Evolutionary conservation across 2,113 vertebrate species (phyloP).

Genomic region (Todiramphus chloris): DNA sequence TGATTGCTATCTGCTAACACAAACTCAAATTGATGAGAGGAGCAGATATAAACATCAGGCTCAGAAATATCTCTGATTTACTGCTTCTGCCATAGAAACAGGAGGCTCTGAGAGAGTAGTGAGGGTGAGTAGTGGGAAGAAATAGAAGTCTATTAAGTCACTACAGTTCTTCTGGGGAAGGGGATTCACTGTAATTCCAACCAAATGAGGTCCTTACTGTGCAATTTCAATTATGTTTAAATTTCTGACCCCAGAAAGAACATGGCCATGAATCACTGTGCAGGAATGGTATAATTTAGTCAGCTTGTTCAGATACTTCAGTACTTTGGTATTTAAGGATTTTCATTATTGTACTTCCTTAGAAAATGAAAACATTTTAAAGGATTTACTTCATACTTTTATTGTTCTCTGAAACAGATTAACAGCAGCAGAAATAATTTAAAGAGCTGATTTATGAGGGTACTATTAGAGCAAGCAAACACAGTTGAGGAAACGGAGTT

Average conservation of each 20-base stretch:
- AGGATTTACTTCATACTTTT: neutral
- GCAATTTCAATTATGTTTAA: neutral
- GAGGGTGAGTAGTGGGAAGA: neutral
- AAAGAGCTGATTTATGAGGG: slow-evolving; percentile 5
- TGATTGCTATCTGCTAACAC: neutral
- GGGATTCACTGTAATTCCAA: neutral
- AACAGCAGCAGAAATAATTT: slow-evolving; percentile 11
- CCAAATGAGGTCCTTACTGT: neutral
- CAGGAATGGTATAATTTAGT: neutral
- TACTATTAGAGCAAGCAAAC: neutral
- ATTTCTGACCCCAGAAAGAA: neutral
- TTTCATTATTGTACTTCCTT: slow-evolving; percentile 6
- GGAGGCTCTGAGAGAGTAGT: neutral
- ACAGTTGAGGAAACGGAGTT: neutral
- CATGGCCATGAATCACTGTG: neutral
- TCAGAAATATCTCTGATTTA: neutral
- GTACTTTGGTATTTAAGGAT: slow-evolving; percentile 7
- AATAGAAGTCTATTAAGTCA: neutral
- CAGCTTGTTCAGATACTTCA: slow-evolving; percentile 5
- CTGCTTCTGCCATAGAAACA: neutral
- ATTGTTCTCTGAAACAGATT: slow-evolving; percentile 11
- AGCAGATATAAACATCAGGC: neutral
- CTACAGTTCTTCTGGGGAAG: neutral
- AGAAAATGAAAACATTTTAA: neutral
- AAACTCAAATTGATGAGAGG: neutral